Evolutionary conservation across 2,888 invertebrate species (phyloP), one percentile per base, ranked within the genome.

Genomic region (Nowickia ferox): DNA sequence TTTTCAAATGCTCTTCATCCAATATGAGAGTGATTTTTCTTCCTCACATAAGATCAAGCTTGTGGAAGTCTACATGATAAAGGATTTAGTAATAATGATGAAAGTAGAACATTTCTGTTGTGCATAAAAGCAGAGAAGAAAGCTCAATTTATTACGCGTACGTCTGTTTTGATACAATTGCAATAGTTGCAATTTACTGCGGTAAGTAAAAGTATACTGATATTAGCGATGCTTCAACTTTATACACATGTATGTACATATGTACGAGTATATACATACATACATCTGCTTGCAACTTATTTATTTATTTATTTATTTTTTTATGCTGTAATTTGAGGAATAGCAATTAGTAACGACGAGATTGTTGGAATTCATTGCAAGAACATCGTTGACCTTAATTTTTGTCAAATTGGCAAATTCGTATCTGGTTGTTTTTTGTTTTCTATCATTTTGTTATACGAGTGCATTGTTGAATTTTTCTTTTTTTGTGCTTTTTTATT

Each of bases 391-490:
- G 83, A 83, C 86, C 83, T 79, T 78, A 75, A 83, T 83, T 83
- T 74, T 75, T 86, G 75, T 53, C 59, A 86, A 83, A 86, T 83
- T 83, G 83, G 82, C 69, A 79, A 80, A 72, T 77, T 72, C 72
- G 59, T 77, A 77, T 71, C 57, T 77, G 69, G 48, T 74, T 48
- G 19, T 71, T 38, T 57, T 13, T 44, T 59, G 2, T 51, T n/a
- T n/a, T 42, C 11, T 30, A 17, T n/a, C 13, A 22, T 48, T 65
- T 48, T 19, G 15, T n/a, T 66, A 10, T 48, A 66, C 30, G 30
- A 30, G 30, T 15, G 15, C 30, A 30, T 22, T 48, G 48, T 44
- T 72, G 40, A 10, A 9, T 66, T 77, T 84, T 66, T 44, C 66
- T 55, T 68, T 78, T 63, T 65, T 71, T 66, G 59, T 63, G 17